Evolutionary conservation across 2,113 vertebrate species (phyloP).

Genomic region (Antechinus stuartii): DNA sequence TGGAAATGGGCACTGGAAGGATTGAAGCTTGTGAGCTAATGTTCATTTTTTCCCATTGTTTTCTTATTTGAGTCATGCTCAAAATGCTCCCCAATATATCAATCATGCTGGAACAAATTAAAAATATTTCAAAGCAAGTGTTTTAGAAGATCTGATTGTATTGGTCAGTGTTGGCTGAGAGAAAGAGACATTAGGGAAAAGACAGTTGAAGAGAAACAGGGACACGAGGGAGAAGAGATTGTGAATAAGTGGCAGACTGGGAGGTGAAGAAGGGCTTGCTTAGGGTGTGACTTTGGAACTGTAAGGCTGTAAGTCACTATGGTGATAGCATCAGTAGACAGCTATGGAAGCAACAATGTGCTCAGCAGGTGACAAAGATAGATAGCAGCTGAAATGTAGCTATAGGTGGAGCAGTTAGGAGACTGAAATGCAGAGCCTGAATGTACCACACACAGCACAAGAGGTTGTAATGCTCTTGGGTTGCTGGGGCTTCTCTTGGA

Average conservation of each 20-base stretch:
- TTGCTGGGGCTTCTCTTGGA: neutral
- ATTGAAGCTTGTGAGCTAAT: neutral
- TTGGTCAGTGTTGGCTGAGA: neutral
- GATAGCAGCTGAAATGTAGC: neutral
- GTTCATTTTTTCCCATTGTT: neutral
- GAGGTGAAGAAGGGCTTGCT: neutral
- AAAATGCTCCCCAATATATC: neutral
- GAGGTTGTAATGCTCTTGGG: neutral
- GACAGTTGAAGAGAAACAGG: neutral
- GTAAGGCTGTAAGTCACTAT: neutral
- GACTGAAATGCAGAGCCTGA: neutral
- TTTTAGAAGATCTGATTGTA: neutral
- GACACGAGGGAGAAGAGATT: neutral
- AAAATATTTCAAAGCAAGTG: neutral
- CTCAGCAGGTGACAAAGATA: neutral
- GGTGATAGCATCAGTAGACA: neutral
- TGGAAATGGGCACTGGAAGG: neutral
- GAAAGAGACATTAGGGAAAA: neutral
- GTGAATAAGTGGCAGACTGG: neutral
- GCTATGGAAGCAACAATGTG: neutral
- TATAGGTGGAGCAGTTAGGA: neutral
- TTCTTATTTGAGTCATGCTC: neutral
- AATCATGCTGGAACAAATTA: neutral
- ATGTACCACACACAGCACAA: neutral
- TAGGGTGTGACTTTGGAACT: neutral